Conservation (phyloP, 2,113 vertebrate genomes). For the Pluvianellus socialis region DNA sequence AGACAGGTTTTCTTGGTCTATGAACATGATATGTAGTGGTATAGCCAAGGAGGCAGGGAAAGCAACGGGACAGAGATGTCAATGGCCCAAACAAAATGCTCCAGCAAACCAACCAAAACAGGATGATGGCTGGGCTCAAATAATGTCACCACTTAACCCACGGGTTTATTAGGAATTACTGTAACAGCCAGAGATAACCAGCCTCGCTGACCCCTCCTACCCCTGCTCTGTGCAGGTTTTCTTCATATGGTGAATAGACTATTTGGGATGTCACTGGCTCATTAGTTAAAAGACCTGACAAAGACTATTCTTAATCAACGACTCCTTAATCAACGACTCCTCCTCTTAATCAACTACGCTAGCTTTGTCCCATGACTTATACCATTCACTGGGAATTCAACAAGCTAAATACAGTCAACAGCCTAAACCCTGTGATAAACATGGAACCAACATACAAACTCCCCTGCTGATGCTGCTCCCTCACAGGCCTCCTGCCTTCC, state of each 20-base stretch:
- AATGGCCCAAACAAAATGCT: background rate
- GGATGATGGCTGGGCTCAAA: background rate
- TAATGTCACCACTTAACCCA: background rate
- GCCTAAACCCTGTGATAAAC: background rate
- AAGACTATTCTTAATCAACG: background rate
- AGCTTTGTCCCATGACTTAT: background rate
- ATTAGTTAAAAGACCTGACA: background rate
- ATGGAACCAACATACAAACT: background rate
- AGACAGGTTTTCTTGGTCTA: background rate
- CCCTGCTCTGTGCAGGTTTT: background rate
- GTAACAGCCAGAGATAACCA: background rate
- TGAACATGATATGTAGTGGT: fast-evolving
- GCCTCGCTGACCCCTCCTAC: background rate
- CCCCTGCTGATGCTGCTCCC: background rate
- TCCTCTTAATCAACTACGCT: too few species aligned
- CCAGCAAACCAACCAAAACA: background rate
- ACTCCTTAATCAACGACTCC: background rate
- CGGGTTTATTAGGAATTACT: too few species aligned
- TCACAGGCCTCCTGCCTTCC: background rate
- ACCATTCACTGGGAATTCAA: background rate
- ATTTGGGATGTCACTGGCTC: background rate
- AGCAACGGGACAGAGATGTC: background rate
- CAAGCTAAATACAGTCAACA: background rate
- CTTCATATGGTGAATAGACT: background rate
- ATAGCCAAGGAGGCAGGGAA: background rate